These are phyloP conservation scores for Brassicogethes aeneus DNA, from an alignment of 2,888 invertebrate genomes.

Conservation along the genomic window DNA sequence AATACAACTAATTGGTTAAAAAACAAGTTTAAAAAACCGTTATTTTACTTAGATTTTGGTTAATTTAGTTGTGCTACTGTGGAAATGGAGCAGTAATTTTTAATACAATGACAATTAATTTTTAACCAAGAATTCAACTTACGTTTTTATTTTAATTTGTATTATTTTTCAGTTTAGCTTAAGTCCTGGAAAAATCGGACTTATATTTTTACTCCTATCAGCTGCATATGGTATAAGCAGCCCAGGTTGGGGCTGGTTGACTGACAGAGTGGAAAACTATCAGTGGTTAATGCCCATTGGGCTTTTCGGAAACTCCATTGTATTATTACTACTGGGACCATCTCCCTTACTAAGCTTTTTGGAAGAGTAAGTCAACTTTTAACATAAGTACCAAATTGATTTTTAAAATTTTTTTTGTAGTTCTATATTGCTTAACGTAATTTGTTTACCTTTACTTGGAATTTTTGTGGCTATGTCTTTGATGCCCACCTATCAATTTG, in stretches of 20 bases:
- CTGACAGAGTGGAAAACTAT: conserved; percentile 53
- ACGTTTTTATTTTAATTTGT: too few relatives aligned
- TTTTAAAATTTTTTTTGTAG: conserved; percentile 47
- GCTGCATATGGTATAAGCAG: conserved; percentile 63
- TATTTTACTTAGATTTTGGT: too few relatives aligned
- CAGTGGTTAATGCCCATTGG: conserved; percentile 67
- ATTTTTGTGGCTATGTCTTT: conserved; percentile 59
- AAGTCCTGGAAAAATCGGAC: conserved; percentile 55
- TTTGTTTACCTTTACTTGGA: conserved; percentile 57
- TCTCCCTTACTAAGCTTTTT: conserved; percentile 50
- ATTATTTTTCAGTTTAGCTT: conserved; percentile 49
- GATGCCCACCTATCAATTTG: conserved; percentile 65
- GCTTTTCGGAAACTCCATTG: conserved; percentile 49
- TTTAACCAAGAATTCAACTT: too few relatives aligned
- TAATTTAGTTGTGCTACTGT: too few relatives aligned
- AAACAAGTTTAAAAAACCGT: too few relatives aligned
- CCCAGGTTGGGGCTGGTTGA: conserved; percentile 63
- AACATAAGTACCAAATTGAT: too few relatives aligned
- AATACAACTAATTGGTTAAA: too few relatives aligned
- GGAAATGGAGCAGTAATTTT: too few relatives aligned
- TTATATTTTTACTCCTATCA: conserved; percentile 62
- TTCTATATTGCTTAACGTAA: conserved; percentile 55
- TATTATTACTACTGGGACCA: conserved; percentile 58
- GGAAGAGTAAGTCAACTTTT: conserved; percentile 47
- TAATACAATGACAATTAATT: not conserved